A percentile compares a stretch with the other conserved stretches of the same genome.
These are phyloP conservation scores for Rhinoraja longicauda DNA, from an alignment of 2,797 vertebrate species.

Conservation along the genomic window DNA sequence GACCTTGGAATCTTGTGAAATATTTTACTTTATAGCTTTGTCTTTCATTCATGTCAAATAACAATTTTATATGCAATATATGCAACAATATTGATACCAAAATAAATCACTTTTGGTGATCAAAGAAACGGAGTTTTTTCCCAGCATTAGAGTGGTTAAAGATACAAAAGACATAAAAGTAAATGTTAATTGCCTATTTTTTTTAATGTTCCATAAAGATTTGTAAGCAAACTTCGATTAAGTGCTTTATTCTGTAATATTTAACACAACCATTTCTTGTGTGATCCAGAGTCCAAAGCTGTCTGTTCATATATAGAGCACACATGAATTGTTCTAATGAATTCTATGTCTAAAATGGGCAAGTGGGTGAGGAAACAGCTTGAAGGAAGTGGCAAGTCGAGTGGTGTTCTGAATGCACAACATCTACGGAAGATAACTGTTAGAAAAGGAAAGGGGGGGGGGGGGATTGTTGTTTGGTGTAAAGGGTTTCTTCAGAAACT, in stretches of 20 bases:
- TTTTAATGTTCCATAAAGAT: conserved; percentile 6
- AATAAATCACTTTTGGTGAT: neutral
- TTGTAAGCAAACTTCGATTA: neutral
- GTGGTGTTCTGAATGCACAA: neutral
- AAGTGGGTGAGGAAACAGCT: no score
- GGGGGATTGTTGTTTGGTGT: neutral
- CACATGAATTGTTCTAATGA: neutral
- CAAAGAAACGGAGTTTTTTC: no score
- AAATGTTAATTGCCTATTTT: neutral
- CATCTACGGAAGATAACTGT: neutral
- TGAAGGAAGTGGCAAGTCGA: neutral
- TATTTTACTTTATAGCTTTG: neutral
- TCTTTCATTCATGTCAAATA: neutral
- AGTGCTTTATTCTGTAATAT: neutral
- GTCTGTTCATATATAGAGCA: neutral
- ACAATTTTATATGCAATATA: neutral
- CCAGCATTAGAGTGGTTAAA: no score
- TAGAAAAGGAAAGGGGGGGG: neutral
- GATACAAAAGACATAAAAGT: neutral
- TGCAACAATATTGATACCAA: neutral
- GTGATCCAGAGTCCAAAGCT: neutral
- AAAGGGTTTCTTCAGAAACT: neutral
- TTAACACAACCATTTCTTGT: neutral
- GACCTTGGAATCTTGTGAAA: neutral
- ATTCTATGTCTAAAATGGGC: no score